Percentiles rank a stretch among this genome's conserved stretches.
Evolutionary conservation across 2,888 invertebrate genomes (phyloP).

Genomic region (Synanthedon andrenaeformis): DNA sequence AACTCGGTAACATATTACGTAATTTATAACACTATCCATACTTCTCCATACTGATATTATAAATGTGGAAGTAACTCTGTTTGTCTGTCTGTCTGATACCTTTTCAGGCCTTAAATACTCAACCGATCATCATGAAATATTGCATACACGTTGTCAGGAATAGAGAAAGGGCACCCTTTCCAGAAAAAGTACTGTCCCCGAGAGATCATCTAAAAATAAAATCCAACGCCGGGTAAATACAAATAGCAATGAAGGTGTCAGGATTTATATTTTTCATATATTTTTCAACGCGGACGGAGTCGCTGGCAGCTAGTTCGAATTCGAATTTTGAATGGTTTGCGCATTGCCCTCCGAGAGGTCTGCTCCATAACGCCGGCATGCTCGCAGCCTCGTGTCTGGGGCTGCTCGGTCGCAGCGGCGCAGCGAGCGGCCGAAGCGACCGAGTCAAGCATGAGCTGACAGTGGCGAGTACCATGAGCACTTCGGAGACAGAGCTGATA

Average conservation of each 20-base stretch:
- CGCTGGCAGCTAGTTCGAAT: constrained; percentile 1
- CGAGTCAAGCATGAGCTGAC: constrained; percentile 65
- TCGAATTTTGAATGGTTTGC: constrained; percentile 12
- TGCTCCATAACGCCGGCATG: constrained; percentile 65
- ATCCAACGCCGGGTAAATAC: background rate
- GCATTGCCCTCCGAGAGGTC: constrained; percentile 40
- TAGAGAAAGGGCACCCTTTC: no score
- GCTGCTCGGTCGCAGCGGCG: constrained; percentile 64
- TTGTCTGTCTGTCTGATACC: no score
- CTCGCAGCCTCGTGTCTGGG: constrained; percentile 70
- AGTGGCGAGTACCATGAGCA: constrained; percentile 89
- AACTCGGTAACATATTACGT: constrained; percentile 17
- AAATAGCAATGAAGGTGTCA: background rate
- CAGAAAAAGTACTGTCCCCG: no score
- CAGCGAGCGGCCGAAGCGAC: constrained; percentile 39
- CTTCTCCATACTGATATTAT: background rate
- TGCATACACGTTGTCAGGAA: no score
- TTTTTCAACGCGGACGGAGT: background rate
- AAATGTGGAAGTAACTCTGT: no score
- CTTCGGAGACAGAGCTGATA: constrained; percentile 98
- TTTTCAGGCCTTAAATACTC: no score
- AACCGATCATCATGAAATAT: no score
- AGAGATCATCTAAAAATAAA: no score
- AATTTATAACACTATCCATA: constrained; percentile 3
- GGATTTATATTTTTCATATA: no score